Base-by-base conservation (phyloP, 2,113 vertebrate species). In the Pyrgilauda ruficollis region DNA sequence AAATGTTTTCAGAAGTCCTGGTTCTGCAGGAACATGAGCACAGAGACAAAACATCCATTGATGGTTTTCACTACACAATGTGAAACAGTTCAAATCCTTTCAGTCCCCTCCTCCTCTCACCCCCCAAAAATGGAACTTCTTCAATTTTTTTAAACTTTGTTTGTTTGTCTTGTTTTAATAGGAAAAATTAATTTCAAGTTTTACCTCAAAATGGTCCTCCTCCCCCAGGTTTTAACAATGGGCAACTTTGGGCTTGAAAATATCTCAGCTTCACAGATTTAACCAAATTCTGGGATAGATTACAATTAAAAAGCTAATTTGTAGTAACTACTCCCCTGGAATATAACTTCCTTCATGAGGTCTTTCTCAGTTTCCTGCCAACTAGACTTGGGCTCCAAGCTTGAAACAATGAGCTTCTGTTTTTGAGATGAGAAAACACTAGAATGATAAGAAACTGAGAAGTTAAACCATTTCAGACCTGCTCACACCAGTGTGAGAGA, bases 381-480 rank as follows among this genome's bases (percentile, higher is more conserved):
- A 69, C 13, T 23, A 59, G 21, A 74, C 27, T 50, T n/a, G 39
- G 18, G 68, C 72, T 92, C 23, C 43, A 88, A 15, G 15, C 28
- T 58, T 58, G 28, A 88, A 93, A 87, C 10, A 50, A 4, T 23
- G 20, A 89, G 12, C 10, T 81, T 66, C 37, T 4, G 1, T 37
- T 82, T 91, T 53, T 0, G 3, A 61, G 23, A 63, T 22, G 20
- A 90, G 41, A 92, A 93, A 92, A 62, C 33, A 35, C 3, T 24
- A 49, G 33, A 74, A 50, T 14, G 21, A 21, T 39, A 88, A 80
- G 68, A 88, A 88, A 88, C 9, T 26, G 43, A 73, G 47, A 53
- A 92, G n/a, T 61, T 55, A 85, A 87, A 73, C 58, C 15, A 13
- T 56, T 93, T 83, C 67, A 89, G 74, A 81, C 23, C 56, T 52